Percentiles rank a stretch among this genome's conserved stretches.
These are phyloP conservation scores for Thryonomys swinderianus DNA, from an alignment of 2,113 vertebrate genomes.

Conservation along the genomic window DNA sequence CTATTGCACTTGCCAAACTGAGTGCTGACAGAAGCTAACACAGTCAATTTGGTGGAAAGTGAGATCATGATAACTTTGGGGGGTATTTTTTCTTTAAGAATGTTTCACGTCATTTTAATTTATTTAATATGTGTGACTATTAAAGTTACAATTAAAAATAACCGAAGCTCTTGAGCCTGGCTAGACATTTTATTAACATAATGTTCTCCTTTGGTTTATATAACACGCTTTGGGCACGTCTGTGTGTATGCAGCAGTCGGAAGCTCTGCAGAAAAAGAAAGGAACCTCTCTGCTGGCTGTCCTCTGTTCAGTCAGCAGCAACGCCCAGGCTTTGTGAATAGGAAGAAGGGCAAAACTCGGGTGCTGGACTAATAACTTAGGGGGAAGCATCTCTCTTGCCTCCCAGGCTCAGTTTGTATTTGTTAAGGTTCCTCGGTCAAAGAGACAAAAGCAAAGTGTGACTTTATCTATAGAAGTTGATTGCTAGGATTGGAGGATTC, in stretches of 20 bases:
- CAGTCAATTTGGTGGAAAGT: not conserved
- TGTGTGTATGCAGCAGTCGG: not conserved
- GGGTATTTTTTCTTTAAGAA: not conserved
- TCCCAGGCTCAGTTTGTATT: not conserved
- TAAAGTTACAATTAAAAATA: constrained; percentile 42
- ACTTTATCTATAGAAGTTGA: not conserved
- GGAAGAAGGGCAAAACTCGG: not conserved
- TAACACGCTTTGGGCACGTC: not conserved
- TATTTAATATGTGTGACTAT: constrained; percentile 31
- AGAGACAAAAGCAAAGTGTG: not conserved
- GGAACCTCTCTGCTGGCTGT: not conserved
- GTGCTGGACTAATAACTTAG: not conserved
- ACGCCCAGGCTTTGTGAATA: not conserved
- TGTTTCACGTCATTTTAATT: constrained; percentile 24
- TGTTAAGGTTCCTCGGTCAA: not conserved
- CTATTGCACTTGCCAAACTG: not conserved
- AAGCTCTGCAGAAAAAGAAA: not conserved
- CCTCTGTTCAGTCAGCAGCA: not conserved
- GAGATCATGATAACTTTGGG: not conserved
- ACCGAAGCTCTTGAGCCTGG: not conserved
- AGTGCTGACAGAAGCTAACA: not conserved
- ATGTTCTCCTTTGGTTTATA: not conserved
- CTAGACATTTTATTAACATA: not conserved
- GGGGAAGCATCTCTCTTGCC: not conserved
- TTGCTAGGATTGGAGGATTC: not conserved